Percentiles rank a stretch among this genome's conserved stretches.
Evolutionary conservation across 2,888 invertebrate genomes (phyloP).

Genomic region (Limnephilus marmoratus): DNA sequence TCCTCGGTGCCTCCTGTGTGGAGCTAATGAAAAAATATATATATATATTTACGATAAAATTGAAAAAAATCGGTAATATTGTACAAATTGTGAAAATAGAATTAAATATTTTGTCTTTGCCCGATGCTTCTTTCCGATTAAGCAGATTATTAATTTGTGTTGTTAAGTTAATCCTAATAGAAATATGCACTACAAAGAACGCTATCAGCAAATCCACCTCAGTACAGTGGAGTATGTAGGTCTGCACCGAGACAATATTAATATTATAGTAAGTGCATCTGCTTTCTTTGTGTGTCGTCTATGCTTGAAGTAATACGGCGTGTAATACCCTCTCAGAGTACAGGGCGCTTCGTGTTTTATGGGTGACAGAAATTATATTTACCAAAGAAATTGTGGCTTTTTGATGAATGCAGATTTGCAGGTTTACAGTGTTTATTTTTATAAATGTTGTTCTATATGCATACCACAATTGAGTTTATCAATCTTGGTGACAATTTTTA

Average conservation of each 20-base stretch:
- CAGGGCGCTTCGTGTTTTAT: neutral
- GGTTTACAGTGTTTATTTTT: too few relatives aligned
- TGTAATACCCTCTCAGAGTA: neutral
- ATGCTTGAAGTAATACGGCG: constrained; percentile 17
- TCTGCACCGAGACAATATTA: neutral
- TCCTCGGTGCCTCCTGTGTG: too few relatives aligned
- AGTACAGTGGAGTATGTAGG: neutral
- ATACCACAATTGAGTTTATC: too few relatives aligned
- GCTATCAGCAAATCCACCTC: neutral
- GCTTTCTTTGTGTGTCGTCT: constrained; percentile 20
- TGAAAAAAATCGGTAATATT: too few relatives aligned
- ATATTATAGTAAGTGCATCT: constrained; percentile 30
- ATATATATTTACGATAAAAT: too few relatives aligned
- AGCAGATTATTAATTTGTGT: neutral
- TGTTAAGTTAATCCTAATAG: neutral
- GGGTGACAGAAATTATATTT: too few relatives aligned
- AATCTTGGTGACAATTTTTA: too few relatives aligned
- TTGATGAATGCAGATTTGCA: too few relatives aligned
- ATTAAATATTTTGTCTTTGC: neutral
- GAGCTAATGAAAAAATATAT: too few relatives aligned
- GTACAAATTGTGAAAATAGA: too few relatives aligned
- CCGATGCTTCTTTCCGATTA: neutral
- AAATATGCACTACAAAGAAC: neutral
- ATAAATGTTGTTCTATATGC: too few relatives aligned
- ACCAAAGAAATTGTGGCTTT: too few relatives aligned